These are phyloP conservation scores for Drosophila triauraria DNA, from an alignment of 1,140 invertebrate genomes.

Conservation along the genomic window DNA sequence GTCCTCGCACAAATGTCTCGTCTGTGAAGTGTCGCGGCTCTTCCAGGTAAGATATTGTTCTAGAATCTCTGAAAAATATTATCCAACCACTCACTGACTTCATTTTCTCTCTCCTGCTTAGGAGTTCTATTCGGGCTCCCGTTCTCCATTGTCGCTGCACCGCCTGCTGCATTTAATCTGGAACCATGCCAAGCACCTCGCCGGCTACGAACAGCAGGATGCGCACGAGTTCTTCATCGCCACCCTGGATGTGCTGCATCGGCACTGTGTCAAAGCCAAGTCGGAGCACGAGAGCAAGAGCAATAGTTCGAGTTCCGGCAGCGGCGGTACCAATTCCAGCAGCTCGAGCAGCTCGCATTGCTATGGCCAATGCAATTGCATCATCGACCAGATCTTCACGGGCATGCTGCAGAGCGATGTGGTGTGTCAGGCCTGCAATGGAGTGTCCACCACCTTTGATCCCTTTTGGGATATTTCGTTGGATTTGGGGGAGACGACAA, in stretches of 20 bases:
- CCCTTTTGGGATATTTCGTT: slow-evolving; percentile 99
- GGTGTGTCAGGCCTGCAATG: slow-evolving; percentile 96
- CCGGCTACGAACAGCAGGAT: slow-evolving; percentile 99
- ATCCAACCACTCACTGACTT: not conserved
- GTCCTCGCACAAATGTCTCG: slow-evolving; percentile 90
- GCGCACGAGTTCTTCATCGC: slow-evolving; percentile 99
- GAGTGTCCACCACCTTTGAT: slow-evolving; percentile 98
- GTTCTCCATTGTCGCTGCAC: slow-evolving; percentile 94
- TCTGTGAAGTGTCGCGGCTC: slow-evolving; percentile 95
- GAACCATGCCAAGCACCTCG: slow-evolving; percentile 97
- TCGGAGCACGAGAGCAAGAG: slow-evolving; percentile 67
- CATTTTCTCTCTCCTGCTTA: slow-evolving; percentile 39
- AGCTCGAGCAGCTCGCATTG: slow-evolving; percentile 76
- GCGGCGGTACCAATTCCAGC: slow-evolving; percentile 63
- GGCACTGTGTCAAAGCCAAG: slow-evolving; percentile 85
- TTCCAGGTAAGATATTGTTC: slow-evolving; percentile 87
- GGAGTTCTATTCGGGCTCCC: slow-evolving; percentile 97
- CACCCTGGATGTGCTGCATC: slow-evolving; percentile 95
- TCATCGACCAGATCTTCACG: slow-evolving; percentile 99
- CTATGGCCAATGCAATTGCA: slow-evolving; percentile 95
- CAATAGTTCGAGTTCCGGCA: slow-evolving; percentile 60
- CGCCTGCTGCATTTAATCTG: slow-evolving; percentile 97
- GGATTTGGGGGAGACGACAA: slow-evolving; percentile 90
- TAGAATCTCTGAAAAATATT: not conserved
- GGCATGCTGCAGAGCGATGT: slow-evolving; percentile 98